Percentiles rank a stretch among this genome's conserved stretches.
Conservation (phyloP, 2,888 invertebrate genomes). For the Heliconius aoede region DNA sequence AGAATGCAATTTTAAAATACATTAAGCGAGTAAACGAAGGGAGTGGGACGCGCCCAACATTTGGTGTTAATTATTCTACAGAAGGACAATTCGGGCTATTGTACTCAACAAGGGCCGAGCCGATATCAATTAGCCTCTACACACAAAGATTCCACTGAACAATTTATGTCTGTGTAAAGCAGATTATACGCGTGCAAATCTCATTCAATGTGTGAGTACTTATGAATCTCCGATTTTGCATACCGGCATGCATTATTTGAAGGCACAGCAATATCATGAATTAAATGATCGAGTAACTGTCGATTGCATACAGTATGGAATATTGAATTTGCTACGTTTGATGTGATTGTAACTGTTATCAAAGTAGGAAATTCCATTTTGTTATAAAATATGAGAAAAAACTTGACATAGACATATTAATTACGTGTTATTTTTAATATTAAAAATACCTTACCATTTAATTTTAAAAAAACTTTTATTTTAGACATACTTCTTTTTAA, state of each 20-base stretch:
- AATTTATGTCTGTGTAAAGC: conserved; percentile 63
- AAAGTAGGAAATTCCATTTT: background rate
- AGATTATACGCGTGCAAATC: conserved; percentile 59
- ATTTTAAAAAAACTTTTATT: background rate
- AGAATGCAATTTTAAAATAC: conserved; percentile 56
- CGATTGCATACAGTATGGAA: background rate
- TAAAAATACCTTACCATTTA: background rate
- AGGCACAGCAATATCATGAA: background rate
- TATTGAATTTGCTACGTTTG: background rate
- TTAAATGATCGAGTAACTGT: conserved; percentile 12
- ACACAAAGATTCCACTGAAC: conserved; percentile 60
- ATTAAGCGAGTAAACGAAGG: conserved; percentile 66
- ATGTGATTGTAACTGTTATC: background rate
- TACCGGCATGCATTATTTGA: background rate
- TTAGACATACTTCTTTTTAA: too few species aligned
- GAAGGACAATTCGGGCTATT: conserved; percentile 60
- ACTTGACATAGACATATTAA: background rate
- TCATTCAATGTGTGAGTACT: conserved; percentile 49
- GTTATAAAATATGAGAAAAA: background rate
- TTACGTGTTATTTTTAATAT: background rate
- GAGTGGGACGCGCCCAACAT: conserved; percentile 59
- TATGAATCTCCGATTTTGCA: conserved; percentile 30
- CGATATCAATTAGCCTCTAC: conserved; percentile 73
- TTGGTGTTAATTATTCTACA: conserved; percentile 73
- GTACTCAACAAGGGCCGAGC: conserved; percentile 54